Percentiles rank a stretch among this genome's conserved stretches.
These are phyloP conservation scores for Bufo gargarizans DNA, from an alignment of 2,113 vertebrate genomes.

Conservation along the genomic window DNA sequence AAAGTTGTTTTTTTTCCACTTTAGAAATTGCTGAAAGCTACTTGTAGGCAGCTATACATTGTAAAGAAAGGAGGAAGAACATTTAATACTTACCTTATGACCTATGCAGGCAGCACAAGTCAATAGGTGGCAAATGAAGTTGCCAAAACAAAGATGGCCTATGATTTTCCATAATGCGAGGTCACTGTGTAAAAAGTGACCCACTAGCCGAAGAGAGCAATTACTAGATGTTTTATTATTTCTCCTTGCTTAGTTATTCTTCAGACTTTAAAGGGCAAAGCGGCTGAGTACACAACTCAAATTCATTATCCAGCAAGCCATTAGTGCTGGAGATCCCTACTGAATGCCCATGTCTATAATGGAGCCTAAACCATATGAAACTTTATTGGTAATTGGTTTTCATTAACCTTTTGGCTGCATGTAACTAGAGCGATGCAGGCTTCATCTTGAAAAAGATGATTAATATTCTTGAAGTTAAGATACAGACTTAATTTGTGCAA, in stretches of 20 bases:
- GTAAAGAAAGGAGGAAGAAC: neutral
- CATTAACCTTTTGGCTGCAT: slow-evolving; percentile 56
- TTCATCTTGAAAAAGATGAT: slow-evolving; percentile 48
- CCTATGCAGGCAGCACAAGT: slow-evolving; percentile 11
- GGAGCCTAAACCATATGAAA: slow-evolving; percentile 45
- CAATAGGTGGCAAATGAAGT: slow-evolving; percentile 48
- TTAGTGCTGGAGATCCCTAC: slow-evolving; percentile 55
- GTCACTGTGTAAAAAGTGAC: slow-evolving; percentile 43
- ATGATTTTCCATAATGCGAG: slow-evolving; percentile 51
- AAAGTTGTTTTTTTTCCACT: neutral
- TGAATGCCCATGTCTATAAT: slow-evolving; percentile 52
- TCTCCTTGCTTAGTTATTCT: slow-evolving; percentile 55
- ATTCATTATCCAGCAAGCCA: slow-evolving; percentile 56
- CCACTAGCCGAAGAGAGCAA: slow-evolving; percentile 52
- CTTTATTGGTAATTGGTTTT: slow-evolving; percentile 56
- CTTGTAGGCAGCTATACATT: neutral
- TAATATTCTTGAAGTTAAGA: slow-evolving; percentile 47
- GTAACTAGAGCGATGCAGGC: slow-evolving; percentile 36
- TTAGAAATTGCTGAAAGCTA: neutral
- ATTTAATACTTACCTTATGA: slow-evolving; percentile 24
- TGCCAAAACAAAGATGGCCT: slow-evolving; percentile 53
- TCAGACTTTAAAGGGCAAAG: slow-evolving; percentile 54
- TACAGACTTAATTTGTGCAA: slow-evolving; percentile 38
- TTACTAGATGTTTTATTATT: slow-evolving; percentile 52
- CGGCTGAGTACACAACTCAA: slow-evolving; percentile 49